Base-by-base conservation (phyloP, 1,140 invertebrate genomes). In the Drosophila nikananu region DNA sequence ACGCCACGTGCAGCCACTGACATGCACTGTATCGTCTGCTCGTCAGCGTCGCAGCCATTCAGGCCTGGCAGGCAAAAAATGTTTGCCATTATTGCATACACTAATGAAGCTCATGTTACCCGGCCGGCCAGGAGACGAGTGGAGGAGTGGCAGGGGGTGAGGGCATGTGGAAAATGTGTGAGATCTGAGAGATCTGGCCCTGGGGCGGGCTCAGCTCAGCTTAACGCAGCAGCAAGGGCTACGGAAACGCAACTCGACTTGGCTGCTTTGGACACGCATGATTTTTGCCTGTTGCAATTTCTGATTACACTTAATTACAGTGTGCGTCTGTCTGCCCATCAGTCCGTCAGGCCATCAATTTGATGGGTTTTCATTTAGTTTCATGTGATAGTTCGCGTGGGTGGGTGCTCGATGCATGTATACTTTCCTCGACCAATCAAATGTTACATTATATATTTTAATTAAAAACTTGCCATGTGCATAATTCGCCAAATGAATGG, bases 281-380 rank as follows among this genome's bases (percentile, higher is more conserved):
- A 89, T 87, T 87, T 89, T 91, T 90, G 86, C 86, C 77, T 90
- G 86, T 90, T 90, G 86, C 75, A 90, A 90, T 90, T 90, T 90
- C 81, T 86, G 86, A 90, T 90, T 90, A 90, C 86, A 90, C 86
- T 90, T 90, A 90, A 90, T 90, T 90, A 90, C 82, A 91, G 82
- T 90, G 76, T 79, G 83, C 73, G 72, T 52, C 81, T 75, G 59
- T 89, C 60, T 80, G 86, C 66, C 86, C 65, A 81, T 49, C 46
- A 49, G 23, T 13, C 46, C 46, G 27, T 90, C 84, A 84, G 67
- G 71, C 81, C 71, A 90, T 86, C 84, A 84, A 90, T 68, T 81
- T 81, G 84, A 90, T 90, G 68, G 81, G 81, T 81, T 81, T 87
- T 89, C 81, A 81, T 77, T 81, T 80, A 58, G 73, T 73, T 58